Evolutionary conservation across 1,140 invertebrate genomes (phyloP), one percentile per base, ranked within the genome.

Genomic region (Rhizoglyphus robini): DNA sequence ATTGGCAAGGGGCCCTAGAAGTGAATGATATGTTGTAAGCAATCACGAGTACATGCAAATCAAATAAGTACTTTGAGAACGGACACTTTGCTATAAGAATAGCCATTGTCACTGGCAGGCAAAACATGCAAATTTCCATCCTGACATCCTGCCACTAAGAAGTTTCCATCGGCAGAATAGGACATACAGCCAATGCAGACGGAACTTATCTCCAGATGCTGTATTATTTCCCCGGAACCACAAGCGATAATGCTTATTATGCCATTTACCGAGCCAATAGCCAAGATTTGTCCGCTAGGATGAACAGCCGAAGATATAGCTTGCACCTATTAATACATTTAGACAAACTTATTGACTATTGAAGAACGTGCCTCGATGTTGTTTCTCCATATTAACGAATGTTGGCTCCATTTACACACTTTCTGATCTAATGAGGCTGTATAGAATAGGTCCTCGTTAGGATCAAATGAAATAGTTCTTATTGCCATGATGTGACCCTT

Each of bases 351-450:
- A n/a, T n/a, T n/a, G n/a, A n/a, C n/a, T n/a, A n/a, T n/a, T n/a
- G n/a, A n/a, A 36, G n/a, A n/a, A 68, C 70, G 69, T 72, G 90
- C 88, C 79, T 90, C 73, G 31, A 73, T 69, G 31, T 71, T 86
- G n/a, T 86, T 85, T 57, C 83, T 87, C 87, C 90, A 94, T 25
- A 90, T 77, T 0, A 92, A 77, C 76, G 87, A 88, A 73, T 89
- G 88, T 62, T 85, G 83, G 49, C 87, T 83, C 90, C 90, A 95
- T 8, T 91, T 79, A 18, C 88, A 88, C 46, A 94, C 87, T 69
- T 87, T 85, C 73, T 89, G 90, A 76, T 97, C 93, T 69, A 91
- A 86, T 0, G 89, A 90, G 32, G 89, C 90, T 15, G 91, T 95
- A 5, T 91, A 86, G 74, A 95, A 94, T 68, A 91, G 81, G 74